Base-by-base conservation (phyloP, 2,113 vertebrate genomes). In the Psittacula cyanocephala region DNA sequence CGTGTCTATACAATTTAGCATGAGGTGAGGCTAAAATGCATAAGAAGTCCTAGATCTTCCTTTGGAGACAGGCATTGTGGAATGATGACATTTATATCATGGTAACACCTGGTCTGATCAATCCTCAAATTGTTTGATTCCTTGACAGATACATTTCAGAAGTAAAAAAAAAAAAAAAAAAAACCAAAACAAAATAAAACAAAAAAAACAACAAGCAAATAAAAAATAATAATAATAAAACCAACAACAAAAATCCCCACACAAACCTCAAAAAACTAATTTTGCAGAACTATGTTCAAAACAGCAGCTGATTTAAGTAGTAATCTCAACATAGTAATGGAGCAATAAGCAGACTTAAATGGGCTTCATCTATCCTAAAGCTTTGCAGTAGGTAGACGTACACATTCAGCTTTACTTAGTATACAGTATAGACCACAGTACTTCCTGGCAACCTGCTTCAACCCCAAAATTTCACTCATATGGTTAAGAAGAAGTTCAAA, bases 381-480 rank as follows among this genome's bases (percentile, higher is more conserved):
- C 50, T 39, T 39, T 39, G 18, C 70, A 65, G 39, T 7, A 69
- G 20, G n/a, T 72, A 76, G 67, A 68, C 7, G 5, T 0, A 0
- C 47, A 79, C 25, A 62, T 59, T 89, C 35, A 92, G 44, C 63
- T 39, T 63, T 72, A 57, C 31, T 89, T 63, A 62, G 77, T 88
- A 63, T 5, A 41, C 19, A 43, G 23, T 27, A 44, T 6, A 90
- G 68, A 75, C 77, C 78, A 82, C 67, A 24, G 55, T 11, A 53
- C 20, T 95, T 96, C 89, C 89, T 94, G 84, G 57, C n/a, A 93
- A 62, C 37, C 37, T 5, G 9, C 75, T 93, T 89, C 84, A 82
- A 77, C 23, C 49, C 81, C 52, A 85, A 53, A 85, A 95, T 86
- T 88, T 95, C 67, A 74, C 74, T 92, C 81, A 41, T 90, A 84